A percentile compares a stretch with the other conserved stretches of the same genome.
Conservation (phyloP, 37 sponge, comb jelly and placozoan species). For the Halichondria panicea region DNA sequence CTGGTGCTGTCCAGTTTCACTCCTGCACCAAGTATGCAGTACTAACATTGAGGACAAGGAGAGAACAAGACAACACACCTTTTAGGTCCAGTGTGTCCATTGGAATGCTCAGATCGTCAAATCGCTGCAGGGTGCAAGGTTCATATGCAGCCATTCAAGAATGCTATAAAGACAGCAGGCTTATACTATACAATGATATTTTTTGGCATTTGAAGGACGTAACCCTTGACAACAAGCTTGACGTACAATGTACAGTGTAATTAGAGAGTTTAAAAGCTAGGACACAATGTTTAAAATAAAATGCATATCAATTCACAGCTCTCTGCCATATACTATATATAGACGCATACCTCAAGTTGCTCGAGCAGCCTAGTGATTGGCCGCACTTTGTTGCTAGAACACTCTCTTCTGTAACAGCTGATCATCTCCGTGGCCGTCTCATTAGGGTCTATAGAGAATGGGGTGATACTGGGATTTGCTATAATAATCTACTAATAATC, state of each 20-base stretch:
- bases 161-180: too few relatives aligned
- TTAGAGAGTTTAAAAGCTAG: too few relatives aligned
- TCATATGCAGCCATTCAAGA: too few relatives aligned
- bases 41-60: neutral
- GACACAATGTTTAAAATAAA: too few relatives aligned
- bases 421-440: constrained; percentile 75
- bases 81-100: constrained; percentile 81
- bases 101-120: constrained; percentile 68
- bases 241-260: too few relatives aligned
- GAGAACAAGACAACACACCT: constrained; percentile 15
- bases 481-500: neutral
- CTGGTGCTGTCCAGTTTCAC: constrained; percentile 68
- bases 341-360: constrained; percentile 77
- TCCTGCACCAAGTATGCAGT: constrained; percentile 9
- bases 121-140: too few relatives aligned
- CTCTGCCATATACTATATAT: too few relatives aligned
- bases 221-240: too few relatives aligned
- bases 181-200: too few relatives aligned
- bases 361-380: constrained; percentile 76
- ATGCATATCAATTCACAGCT: too few relatives aligned
- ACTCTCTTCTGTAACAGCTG: constrained; percentile 57
- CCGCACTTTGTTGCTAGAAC: constrained; percentile 24
- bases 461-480: neutral
- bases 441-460: constrained; percentile 37
- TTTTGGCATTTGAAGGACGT: too few relatives aligned